These are phyloP conservation scores for Trinorchestia longiramus DNA, from an alignment of 1,140 invertebrate genomes.

Conservation along the genomic window DNA sequence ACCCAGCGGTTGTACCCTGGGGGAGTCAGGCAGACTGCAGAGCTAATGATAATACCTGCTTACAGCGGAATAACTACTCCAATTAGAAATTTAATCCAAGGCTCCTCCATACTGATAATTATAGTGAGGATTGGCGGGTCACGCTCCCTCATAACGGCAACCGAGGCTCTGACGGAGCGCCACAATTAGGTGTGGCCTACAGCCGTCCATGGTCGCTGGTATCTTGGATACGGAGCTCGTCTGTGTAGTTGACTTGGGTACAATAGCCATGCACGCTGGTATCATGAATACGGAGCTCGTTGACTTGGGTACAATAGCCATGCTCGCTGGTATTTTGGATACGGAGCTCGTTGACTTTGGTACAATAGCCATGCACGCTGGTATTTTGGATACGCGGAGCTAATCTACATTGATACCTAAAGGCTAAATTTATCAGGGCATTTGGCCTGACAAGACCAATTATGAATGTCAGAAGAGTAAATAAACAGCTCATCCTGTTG, in stretches of 20 bases:
- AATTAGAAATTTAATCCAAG: constrained; percentile 17
- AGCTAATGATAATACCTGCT: not conserved
- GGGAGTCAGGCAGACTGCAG: not conserved
- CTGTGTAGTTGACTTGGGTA: not conserved
- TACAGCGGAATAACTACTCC: not conserved
- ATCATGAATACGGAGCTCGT: too few species aligned
- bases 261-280: not conserved
- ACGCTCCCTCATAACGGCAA: not conserved
- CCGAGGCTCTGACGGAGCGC: not conserved
- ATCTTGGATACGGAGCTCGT: not conserved
- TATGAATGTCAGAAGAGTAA: too few species aligned
- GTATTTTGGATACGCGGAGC: too few species aligned
- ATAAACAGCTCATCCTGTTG: too few species aligned
- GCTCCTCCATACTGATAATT: not conserved
- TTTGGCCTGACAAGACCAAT: too few species aligned
- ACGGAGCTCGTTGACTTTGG: too few species aligned
- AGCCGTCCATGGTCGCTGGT: too few species aligned
- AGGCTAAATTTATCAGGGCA: too few species aligned
- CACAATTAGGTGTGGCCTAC: not conserved
- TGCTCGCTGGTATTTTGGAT: too few species aligned
- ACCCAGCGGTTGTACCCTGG: not conserved
- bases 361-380: too few species aligned
- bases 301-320: not conserved
- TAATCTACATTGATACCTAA: too few species aligned
- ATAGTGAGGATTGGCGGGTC: not conserved